These are phyloP conservation scores for Halocynthia aurantium DNA, from an alignment of 23 tunicate species.

Conservation along the genomic window DNA sequence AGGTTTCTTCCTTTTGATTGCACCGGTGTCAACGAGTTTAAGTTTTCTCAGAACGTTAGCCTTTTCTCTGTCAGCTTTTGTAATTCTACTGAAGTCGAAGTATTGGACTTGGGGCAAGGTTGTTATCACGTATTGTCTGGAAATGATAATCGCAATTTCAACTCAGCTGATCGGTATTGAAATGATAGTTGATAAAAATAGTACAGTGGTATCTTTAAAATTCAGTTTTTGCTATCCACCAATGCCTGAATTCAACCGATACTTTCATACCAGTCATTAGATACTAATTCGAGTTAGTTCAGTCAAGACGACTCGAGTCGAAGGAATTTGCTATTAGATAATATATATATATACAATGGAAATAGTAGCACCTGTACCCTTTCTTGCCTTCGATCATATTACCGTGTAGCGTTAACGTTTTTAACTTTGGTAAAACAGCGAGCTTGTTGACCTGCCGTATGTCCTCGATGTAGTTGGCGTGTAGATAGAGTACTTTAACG, in stretches of 20 bases:
- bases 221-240: too few species aligned
- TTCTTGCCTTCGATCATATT: conserved; percentile 60
- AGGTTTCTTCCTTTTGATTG: conserved; percentile 30
- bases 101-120: conserved; percentile 73
- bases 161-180: not conserved
- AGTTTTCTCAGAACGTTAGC: conserved; percentile 62
- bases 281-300: too few species aligned
- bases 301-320: too few species aligned
- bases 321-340: too few species aligned
- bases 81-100: conserved; percentile 83
- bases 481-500: conserved; percentile 79
- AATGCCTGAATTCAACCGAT: too few species aligned
- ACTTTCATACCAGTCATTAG: too few species aligned
- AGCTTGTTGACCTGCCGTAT: conserved; percentile 69
- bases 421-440: conserved; percentile 57
- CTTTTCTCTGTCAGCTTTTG: conserved; percentile 83
- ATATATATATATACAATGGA: too few species aligned
- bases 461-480: conserved; percentile 67
- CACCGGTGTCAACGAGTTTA: conserved; percentile 44
- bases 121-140: conserved; percentile 75
- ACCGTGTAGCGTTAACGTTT: conserved; percentile 77
- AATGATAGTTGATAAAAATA: not conserved
- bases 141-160: conserved; percentile 1
- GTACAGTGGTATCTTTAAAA: not conserved
- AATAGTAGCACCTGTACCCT: conserved; percentile 62